A percentile compares a stretch with the other conserved stretches of the same genome.
Conservation (phyloP, 2,888 invertebrate genomes). For the Silvanus unidentatus region DNA sequence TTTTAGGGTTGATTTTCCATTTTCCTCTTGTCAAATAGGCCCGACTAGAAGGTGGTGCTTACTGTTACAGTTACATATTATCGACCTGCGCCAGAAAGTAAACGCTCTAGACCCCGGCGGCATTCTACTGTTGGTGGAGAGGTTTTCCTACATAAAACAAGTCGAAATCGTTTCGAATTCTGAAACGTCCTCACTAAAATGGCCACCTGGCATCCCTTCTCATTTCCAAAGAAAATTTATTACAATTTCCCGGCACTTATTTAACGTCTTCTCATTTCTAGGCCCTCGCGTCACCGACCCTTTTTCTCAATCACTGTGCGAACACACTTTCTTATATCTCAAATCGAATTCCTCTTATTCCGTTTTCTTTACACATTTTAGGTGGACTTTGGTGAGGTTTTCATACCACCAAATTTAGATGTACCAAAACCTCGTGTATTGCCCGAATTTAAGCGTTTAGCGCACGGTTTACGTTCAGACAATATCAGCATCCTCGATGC, state of each 20-base stretch:
- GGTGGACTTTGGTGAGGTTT: constrained; percentile 87
- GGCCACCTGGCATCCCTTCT: constrained; percentile 14
- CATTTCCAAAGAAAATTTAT: constrained; percentile 6
- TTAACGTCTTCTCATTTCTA: constrained; percentile 5
- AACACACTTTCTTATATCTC: background rate
- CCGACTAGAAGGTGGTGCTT: constrained; percentile 37
- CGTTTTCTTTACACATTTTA: constrained; percentile 44
- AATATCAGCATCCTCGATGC: constrained; percentile 88
- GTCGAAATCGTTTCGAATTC: constrained; percentile 6
- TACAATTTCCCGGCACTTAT: constrained; percentile 4
- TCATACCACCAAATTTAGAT: constrained; percentile 69
- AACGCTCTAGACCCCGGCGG: constrained; percentile 12
- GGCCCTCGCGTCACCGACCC: background rate
- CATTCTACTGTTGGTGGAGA: background rate
- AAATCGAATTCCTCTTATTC: no score
- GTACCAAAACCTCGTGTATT: constrained; percentile 75
- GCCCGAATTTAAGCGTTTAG: constrained; percentile 79
- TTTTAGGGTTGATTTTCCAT: constrained; percentile 4
- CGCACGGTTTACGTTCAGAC: constrained; percentile 83
- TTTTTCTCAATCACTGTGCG: constrained; percentile 14
- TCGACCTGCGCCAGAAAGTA: constrained; percentile 39
- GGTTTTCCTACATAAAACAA: constrained; percentile 11
- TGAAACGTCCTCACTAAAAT: constrained; percentile 18
- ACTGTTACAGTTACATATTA: constrained; percentile 38
- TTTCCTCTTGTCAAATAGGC: constrained; percentile 10